phyloP scores from a whole-genome alignment of 2,888 invertebrate species.

The Ethmia dodecea region DNA sequence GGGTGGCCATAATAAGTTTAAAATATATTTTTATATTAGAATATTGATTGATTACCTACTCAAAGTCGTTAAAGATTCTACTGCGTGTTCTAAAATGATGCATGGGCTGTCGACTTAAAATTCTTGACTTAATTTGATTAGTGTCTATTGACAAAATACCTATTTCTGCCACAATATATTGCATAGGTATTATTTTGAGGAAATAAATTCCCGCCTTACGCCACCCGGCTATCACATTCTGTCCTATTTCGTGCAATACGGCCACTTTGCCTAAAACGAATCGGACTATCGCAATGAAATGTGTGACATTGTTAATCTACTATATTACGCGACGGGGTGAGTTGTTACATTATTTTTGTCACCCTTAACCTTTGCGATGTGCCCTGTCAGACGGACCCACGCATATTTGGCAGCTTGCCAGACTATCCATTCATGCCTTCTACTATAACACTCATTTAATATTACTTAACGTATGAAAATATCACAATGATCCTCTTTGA shows the following conservation, averaged over 20 bases:
- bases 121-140: too few species aligned
- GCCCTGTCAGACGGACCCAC: slow-evolving; percentile 32
- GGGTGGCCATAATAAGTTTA: slow-evolving; percentile 11
- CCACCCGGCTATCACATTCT: slow-evolving; percentile 2
- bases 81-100: too few species aligned
- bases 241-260: slow-evolving; percentile 4
- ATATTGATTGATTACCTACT: too few species aligned
- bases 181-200: too few species aligned
- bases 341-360: slow-evolving; percentile 50
- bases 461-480: too few species aligned
- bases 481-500: too few species aligned
- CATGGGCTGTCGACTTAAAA: too few species aligned
- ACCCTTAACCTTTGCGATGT: slow-evolving; percentile 58
- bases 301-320: slow-evolving; percentile 16
- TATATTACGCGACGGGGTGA: slow-evolving; percentile 32
- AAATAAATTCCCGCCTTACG: slow-evolving; percentile 5
- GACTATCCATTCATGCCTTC: slow-evolving; percentile 38
- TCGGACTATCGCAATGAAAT: slow-evolving; percentile 2
- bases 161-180: too few species aligned
- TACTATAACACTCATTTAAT: slow-evolving; percentile 19
- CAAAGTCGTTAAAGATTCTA: too few species aligned
- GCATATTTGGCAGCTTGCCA: slow-evolving; percentile 48
- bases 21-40: too few species aligned
- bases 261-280: slow-evolving; percentile 4
- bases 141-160: too few species aligned